phyloP scores from a whole-genome alignment of 2,113 vertebrate species.

The Nesoenas mayeri region DNA sequence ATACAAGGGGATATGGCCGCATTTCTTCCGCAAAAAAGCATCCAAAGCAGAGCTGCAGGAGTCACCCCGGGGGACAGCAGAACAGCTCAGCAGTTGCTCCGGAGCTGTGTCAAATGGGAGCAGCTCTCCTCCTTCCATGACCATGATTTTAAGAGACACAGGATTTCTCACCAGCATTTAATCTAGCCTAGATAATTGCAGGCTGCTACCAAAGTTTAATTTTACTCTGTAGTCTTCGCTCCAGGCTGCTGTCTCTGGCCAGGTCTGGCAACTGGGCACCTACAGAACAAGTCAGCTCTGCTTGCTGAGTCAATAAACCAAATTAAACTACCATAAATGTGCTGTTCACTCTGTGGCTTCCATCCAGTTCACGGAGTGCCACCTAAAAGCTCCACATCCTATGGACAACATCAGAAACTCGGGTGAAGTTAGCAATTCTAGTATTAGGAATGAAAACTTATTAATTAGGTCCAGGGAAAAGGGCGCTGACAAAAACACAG shows the following conservation, averaged over 20 bases:
- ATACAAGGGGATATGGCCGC: rapidly evolving
- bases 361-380: background rate
- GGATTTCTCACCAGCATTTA: background rate
- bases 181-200: background rate
- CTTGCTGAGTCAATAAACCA: background rate
- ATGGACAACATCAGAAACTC: background rate
- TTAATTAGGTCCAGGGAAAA: background rate
- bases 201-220: background rate
- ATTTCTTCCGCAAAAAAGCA: background rate
- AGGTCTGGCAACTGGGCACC: background rate
- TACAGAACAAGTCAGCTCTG: background rate
- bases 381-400: background rate
- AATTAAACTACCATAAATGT: background rate
- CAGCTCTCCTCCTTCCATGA: too few species aligned
- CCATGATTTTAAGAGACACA: background rate
- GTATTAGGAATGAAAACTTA: background rate
- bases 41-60: rapidly evolving
- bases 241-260: background rate
- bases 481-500: background rate
- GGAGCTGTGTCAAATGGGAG: rapidly evolving
- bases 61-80: rapidly evolving
- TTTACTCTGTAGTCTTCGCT: background rate
- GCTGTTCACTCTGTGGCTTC: background rate
- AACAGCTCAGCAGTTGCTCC: background rate
- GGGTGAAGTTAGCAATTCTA: background rate